Base-by-base conservation (phyloP, 1,140 invertebrate genomes). In the Eubasilissa regina region DNA sequence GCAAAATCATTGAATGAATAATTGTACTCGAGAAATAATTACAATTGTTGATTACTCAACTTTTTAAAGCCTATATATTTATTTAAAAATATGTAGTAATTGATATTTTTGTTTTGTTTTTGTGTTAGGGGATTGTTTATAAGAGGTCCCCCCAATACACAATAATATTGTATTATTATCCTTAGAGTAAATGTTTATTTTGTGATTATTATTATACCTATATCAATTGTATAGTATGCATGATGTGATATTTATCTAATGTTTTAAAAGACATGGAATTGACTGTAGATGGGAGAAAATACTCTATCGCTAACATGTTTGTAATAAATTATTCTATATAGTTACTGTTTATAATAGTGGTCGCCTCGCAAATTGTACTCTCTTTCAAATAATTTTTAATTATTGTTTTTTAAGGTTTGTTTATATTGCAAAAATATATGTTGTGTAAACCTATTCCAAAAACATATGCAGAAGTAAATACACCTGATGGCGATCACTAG, bases 291-390 rank as follows among this genome's bases (percentile, higher is more conserved):
- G 66, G 19, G 75, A 77, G 75, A n/a, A 82, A 83, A 77, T 75
- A 68, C 78, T 75, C 72, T 74, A 74, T 74, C 35, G 73, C 78
- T 73, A 75, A 75, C 73, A 80, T 53, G 60, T 75, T 75, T 75
- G 64, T 68, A 80, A 80, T 66, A 68, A 79, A 79, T 79, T 75
- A 75, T 75, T 79, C 43, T 75, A 75, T 68, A 70, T 53, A 68
- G 58, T 56, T 75, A 74, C 86, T 87, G 83, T 44, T 75, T 17
- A 62, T 44, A 13, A 45, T 75, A 56, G 35, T 73, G 48, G 51
- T 73, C 70, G 53, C 53, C 47, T 17, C 21, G n/a, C 51, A 35
- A 45, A 17, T 19, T 21, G 0, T n/a, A 6, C 25, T 17, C 13
- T 43, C 8, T 51, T 51, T 70, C 7, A 17, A 12, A 51, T 51